Evolutionary conservation across 2,113 vertebrate genomes (phyloP), one percentile per base, ranked within the genome.

Genomic region (Falcunculus frontatus): DNA sequence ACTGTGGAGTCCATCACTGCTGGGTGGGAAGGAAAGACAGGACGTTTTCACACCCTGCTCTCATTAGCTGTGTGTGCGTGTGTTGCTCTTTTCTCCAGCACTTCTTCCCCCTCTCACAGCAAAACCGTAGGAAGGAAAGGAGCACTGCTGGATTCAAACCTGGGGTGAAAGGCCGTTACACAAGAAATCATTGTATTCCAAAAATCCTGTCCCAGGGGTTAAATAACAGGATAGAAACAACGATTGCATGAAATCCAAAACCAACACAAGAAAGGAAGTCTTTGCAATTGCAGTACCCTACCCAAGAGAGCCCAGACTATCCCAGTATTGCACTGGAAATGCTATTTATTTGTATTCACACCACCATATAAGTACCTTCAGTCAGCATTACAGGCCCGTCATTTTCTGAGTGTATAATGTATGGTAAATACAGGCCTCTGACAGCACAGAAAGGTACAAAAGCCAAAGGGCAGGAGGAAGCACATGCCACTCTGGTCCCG

Each of bases 401-500:
- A 57, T 41, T 87, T 50, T 39, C 30, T 6, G 17, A 65, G 16
- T 23, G 8, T 20, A 10, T 17, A 39, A 46, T 1, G 5, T 2
- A 13, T 2, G n/a, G 44, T 22, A 47, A 70, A 39, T 9, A 17
- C 27, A 57, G 49, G 16, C 27, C 35, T 20, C 63, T 87, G 63
- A 19, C 11, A 37, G 57, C 39, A n/a, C 26, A 13, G 42, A 19
- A 32, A 57, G 32, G 55, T 8, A 32, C 39, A 70, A 16, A 55
- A 76, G 27, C 44, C 81, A 26, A 70, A 47, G 46, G 33, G 22
- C 41, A 32, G 76, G 29, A 55, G 56, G 65, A 33, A 55, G 26
- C 7, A 7, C 23, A 30, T 8, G 1, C 33, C 6, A 1, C 46
- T 27, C 41, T 6, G 25, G 15, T 32, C 56, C 46, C 1, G 0